Evolutionary conservation across 2,888 invertebrate genomes (phyloP), one percentile per base, ranked within the genome.

Genomic region (Ashinkailepas kermadecensis): DNA sequence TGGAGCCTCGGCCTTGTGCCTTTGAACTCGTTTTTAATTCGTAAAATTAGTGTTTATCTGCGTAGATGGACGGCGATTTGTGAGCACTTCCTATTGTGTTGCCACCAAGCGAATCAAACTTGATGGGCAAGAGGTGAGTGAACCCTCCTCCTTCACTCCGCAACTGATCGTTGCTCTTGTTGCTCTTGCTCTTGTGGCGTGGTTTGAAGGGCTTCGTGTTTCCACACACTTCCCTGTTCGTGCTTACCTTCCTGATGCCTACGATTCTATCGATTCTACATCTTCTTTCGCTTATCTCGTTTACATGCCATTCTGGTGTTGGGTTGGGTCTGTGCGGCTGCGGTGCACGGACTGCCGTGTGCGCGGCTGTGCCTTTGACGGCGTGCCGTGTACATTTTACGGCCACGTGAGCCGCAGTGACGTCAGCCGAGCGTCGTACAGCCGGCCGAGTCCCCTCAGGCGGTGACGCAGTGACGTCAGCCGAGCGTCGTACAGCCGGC

Each of bases 41-140:
- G 74, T 15, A 54, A 12, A 18, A 39, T 18, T 21, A 25, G 74
- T 74, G 74, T 25, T 18, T 25, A 9, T 54, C 65, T 8, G 25
- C 25, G 1, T 15, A 54, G 74, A 8, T 18, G 74, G 18, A 54
- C 39, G 70, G 23, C 65, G 21, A 23, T n/a, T 18, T 18, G 18
- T 7, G 15, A 25, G 39, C 54, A 54, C 13, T 74, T 13, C 74
- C 74, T 54, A 54, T 54, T 7, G 74, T 74, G 74, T 21, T 54
- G 74, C 54, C 18, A 59, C 59, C 59, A 15, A 74, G 23, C 39
- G 74, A 74, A 74, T 74, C 74, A 74, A 74, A 74, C 54, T 15
- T 10, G 11, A 25, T 2, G 25, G n/a, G 67, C 12, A 15, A 6
- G 54, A 9, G 8, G 74, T 21, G 25, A 15, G 74, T 9, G 74